Base-by-base conservation (phyloP, 1,140 invertebrate genomes). In the Halotydeus destructor region DNA sequence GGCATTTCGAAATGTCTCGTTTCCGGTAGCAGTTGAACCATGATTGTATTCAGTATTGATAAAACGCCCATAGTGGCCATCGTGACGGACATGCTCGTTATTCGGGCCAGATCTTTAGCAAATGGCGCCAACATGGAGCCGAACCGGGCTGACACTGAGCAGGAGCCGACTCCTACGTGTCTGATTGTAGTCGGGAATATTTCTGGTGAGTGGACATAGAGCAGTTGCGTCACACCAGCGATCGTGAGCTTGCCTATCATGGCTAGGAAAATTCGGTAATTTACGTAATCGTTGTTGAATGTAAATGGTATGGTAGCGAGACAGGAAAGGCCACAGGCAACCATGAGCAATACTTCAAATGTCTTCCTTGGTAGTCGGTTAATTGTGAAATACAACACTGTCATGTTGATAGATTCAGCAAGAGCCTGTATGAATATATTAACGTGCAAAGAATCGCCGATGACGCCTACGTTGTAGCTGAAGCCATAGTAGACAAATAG, bases 201-300 rank as follows among this genome's bases (percentile, higher is more conserved):
- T 61, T 85, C 80, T 4, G 74, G 71, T 6, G 78, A 75, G 54
- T 76, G 79, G 32, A 82, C 66, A 51, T 81, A 83, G 26, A 82
- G 69, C 1, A 76, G 71, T 23, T 72, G 75, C 53, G 78, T 83
- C 5, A 76, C 76, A 0, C 76, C 69, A 0, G 78, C 79, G 40
- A 82, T 81, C 12, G 75, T 72, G 49, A 84, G 62, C 61, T 84
- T 84, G 5, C 75, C 78, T 32, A 76, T 56, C 76, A 83, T 81
- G 5, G 76, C 74, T 32, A 74, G 66, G 5, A 66, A 61, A 3
- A 78, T 67, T 0, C 68, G 55, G 16, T 76, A 47, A 65, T 68
- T 72, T 8, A 14, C 8, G 8, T 9, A n/a, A n/a, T n/a, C n/a
- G n/a, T n/a, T n/a, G n/a, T n/a, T 34, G 5, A 19, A 34, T 43